Evolutionary conservation across 2,797 vertebrate species (phyloP), one percentile per base, ranked within the genome.

Genomic region (Loriculus beryllinus): DNA sequence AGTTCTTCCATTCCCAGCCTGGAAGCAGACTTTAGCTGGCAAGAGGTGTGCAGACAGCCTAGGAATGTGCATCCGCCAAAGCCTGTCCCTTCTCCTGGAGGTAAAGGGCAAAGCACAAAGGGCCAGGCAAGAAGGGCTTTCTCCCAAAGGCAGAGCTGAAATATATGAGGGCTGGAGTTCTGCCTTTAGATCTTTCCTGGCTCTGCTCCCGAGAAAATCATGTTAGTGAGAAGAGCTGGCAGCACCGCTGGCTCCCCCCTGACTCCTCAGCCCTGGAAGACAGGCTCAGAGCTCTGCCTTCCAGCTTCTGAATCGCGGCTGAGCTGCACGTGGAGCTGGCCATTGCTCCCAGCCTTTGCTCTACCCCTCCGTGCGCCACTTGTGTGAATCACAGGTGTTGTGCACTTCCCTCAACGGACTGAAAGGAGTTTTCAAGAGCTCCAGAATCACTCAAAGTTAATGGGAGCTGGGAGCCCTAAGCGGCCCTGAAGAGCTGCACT

Each of bases 371-470:
- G 0, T 40, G 51, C 3, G 0, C 59, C 2, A 5, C 54, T 62
- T 57, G 90, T 81, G 76, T 92, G 93, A 86, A 88, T 88, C 92
- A 93, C 92, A 93, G 93, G 93, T 95, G 95, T 74, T 93, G 80
- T 68, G 63, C 82, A 52, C 86, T 96, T 84, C 80, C 83, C 92
- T 88, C 54, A 7, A 7, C 14, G 70, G 91, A 92, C 89, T 88
- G 87, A 92, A 95, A 91, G 91, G 89, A 89, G 89, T 93, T 96
- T 96, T 96, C 95, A 84, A 96, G 95, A 96, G 89, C 92, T 94
- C 92, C 91, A 94, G 56, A 93, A 96, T 95, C 93, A 95, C 93
- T 96, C 92, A 84, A 28, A 93, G 88, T 95, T 95, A 95, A 95
- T 95, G 94, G 93, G 92, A 92, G 85, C 69, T 6, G 29, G 82